Evolutionary conservation across 1,140 invertebrate genomes (phyloP), one percentile per base, ranked within the genome.

Genomic region (Alviniconcha marisindica): DNA sequence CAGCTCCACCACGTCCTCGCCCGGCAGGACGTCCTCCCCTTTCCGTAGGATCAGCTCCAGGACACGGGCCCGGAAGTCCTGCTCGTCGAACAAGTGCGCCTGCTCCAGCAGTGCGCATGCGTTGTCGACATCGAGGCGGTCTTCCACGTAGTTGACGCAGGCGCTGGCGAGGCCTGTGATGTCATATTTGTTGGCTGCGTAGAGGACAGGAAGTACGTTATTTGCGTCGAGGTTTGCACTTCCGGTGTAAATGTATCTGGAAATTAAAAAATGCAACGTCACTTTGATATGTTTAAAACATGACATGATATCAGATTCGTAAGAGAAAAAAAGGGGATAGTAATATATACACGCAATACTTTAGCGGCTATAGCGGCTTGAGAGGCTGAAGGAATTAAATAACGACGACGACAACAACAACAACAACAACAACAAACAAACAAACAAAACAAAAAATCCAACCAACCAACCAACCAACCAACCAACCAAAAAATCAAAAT

Each of bases 151-250:
- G 88, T 96, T 95, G 1, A 97, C 96, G 93, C 96, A 97, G 86
- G 96, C 95, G 83, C 95, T 95, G 89, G 96, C 96, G 81, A 97
- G 92, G 18, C 96, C 95, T 5, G 96, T 95, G 0, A 97, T 95
- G 1, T 96, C 96, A 93, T 97, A 97, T 88, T 97, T 97, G 88
- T 97, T 97, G n/a, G 96, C 96, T 1, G 96, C 96, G 89, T 97
- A 97, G 42, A 97, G 91, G 12, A 96, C 96, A 1, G 96, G 96
- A 95, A 97, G 96, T 1, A 97, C 96, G 89, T 95, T 96, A 88
- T 97, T 96, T 1, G 96, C 95, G 51, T 95, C 96, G 87, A 97
- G 51, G 44, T 86, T 81, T 0, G 83, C 76, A 21, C 83, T 83
- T 31, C 88, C 88, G 24, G 81, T 83, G 79, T 89, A 89, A 14